These are phyloP conservation scores for Callyntrura sp. DNA, from an alignment of 2,888 invertebrate species.

Conservation along the genomic window DNA sequence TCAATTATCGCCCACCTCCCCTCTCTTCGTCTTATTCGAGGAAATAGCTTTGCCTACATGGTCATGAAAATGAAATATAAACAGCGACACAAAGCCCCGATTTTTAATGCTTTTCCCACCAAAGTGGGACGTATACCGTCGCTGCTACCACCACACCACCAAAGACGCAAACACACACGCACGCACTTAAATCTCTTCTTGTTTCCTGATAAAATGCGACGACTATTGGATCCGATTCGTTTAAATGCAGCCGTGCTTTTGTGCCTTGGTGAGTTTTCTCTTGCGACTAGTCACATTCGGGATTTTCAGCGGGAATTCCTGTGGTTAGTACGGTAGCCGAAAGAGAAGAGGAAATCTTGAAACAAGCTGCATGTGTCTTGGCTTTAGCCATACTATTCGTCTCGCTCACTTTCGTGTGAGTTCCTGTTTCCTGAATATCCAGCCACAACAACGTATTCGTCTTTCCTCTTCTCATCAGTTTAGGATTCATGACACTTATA, in stretches of 20 bases:
- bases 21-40: background rate
- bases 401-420: background rate
- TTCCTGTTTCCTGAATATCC: background rate
- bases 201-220: background rate
- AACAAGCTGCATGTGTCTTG: background rate
- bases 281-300: slow-evolving; percentile 13
- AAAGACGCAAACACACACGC: background rate
- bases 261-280: background rate
- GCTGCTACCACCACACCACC: background rate
- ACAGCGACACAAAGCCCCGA: background rate
- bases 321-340: slow-evolving; percentile 47
- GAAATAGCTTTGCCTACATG: background rate
- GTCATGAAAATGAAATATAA: background rate
- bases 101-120: background rate
- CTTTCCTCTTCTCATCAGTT: slow-evolving; percentile 34
- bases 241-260: background rate
- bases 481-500: slow-evolving; percentile 17
- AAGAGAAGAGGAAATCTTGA: slow-evolving; percentile 1
- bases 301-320: slow-evolving; percentile 57
- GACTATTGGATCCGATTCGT: background rate
- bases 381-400: background rate
- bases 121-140: slow-evolving; percentile 1
- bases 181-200: slow-evolving; percentile 1
- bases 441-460: background rate
- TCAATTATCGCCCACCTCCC: slow-evolving; percentile 49